These are phyloP conservation scores for Hyles euphorbiae DNA, from an alignment of 1,140 invertebrate genomes.

Conservation along the genomic window DNA sequence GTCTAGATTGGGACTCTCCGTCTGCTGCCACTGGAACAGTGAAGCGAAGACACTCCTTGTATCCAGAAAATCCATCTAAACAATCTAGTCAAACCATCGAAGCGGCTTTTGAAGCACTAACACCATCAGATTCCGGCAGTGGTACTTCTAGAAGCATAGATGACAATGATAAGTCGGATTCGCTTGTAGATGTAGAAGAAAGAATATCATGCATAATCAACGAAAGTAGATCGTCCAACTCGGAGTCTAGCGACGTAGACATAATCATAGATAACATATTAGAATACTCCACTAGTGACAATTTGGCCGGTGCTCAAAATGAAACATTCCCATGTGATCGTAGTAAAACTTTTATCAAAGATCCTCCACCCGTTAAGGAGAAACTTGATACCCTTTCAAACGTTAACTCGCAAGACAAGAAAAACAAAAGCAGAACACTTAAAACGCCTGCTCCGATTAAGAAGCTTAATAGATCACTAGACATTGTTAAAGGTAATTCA, in stretches of 20 bases:
- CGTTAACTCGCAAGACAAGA: constrained; percentile 30
- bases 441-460: constrained; percentile 51
- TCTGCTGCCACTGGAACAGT: constrained; percentile 81
- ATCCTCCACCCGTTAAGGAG: constrained; percentile 19
- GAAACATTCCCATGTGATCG: constrained; percentile 33
- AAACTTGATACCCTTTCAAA: constrained; percentile 24
- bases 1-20: constrained; percentile 82
- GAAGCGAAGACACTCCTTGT: constrained; percentile 77
- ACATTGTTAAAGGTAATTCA: constrained; percentile 40
- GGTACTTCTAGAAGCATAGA: constrained; percentile 50
- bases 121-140: constrained; percentile 58
- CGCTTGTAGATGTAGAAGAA: constrained; percentile 61
- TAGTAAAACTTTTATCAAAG: constrained; percentile 55
- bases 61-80: constrained; percentile 50
- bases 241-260: constrained; percentile 63
- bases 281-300: constrained; percentile 36
- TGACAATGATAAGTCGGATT: constrained; percentile 54
- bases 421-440: constrained; percentile 44
- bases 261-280: constrained; percentile 60
- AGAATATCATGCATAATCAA: constrained; percentile 69
- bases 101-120: constrained; percentile 51
- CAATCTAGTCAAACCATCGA: constrained; percentile 28
- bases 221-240: constrained; percentile 65
- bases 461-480: constrained; percentile 56
- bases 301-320: constrained; percentile 31